Conservation (phyloP, 2,888 invertebrate species). For the Lasioglossum malachurum region DNA sequence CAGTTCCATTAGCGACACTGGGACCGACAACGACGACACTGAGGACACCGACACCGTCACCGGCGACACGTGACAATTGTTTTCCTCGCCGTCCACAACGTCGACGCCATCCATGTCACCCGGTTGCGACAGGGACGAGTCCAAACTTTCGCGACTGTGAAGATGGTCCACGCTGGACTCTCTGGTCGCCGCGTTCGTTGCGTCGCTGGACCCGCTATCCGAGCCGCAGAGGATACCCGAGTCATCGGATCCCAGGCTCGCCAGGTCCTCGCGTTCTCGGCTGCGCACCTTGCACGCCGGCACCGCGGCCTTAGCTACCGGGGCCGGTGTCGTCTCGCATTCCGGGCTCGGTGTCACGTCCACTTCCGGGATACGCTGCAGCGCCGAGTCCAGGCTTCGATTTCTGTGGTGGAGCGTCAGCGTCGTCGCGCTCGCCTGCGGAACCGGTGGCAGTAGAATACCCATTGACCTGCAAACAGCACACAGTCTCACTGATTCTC, state of each 20-base stretch:
- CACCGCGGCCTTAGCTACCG: slow-evolving; percentile 77
- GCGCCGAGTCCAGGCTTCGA: slow-evolving; percentile 95
- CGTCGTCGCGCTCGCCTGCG: slow-evolving; percentile 86
- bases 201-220: slow-evolving; percentile 85
- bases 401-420: slow-evolving; percentile 89
- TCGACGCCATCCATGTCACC: slow-evolving; percentile 83
- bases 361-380: slow-evolving; percentile 95
- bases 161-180: slow-evolving; percentile 86
- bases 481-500: slow-evolving; percentile 25
- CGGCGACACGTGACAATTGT: slow-evolving; percentile 35
- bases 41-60: slow-evolving; percentile 4
- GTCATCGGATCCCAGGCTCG: slow-evolving; percentile 91
- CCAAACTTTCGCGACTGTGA: slow-evolving; percentile 91
- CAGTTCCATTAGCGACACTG: slow-evolving; percentile 75
- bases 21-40: slow-evolving; percentile 52
- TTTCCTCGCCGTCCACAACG: slow-evolving; percentile 82
- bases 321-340: slow-evolving; percentile 85
- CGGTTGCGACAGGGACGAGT: slow-evolving; percentile 88
- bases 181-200: slow-evolving; percentile 83
- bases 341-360: slow-evolving; percentile 89
- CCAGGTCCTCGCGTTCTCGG: slow-evolving; percentile 87
- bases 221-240: slow-evolving; percentile 90
- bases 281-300: slow-evolving; percentile 83
- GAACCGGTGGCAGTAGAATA: slow-evolving; percentile 87
- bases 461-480: slow-evolving; percentile 87